phyloP scores from a whole-genome alignment of 1,140 invertebrate species.

The Drosophila elegans region DNA sequence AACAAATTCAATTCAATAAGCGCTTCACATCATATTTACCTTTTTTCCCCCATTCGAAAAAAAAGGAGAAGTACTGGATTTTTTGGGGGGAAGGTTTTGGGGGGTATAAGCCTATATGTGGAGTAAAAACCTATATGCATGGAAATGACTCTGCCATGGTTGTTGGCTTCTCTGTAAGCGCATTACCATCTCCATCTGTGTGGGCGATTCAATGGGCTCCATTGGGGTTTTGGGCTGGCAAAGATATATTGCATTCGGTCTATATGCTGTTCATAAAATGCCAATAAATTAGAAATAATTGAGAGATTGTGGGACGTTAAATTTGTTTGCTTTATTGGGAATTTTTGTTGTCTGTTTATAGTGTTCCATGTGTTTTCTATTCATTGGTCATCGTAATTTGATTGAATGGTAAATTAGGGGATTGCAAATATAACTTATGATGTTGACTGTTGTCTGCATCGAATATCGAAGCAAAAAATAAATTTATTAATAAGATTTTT shows the following conservation, averaged over 20 bases:
- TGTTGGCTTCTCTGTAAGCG: slow-evolving; percentile 61
- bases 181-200: slow-evolving; percentile 50
- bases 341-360: slow-evolving; percentile 1
- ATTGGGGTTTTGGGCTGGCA: slow-evolving; percentile 1
- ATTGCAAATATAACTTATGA: neutral
- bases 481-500: too few relatives aligned
- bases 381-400: slow-evolving; percentile 5
- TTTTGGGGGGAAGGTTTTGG: slow-evolving; percentile 1
- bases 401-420: slow-evolving; percentile 5
- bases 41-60: slow-evolving; percentile 25
- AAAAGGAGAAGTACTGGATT: slow-evolving; percentile 1
- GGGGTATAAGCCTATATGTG: slow-evolving; percentile 14
- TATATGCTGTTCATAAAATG: slow-evolving; percentile 39
- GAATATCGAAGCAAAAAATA: too few relatives aligned
- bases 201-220: slow-evolving; percentile 5
- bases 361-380: slow-evolving; percentile 7
- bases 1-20: slow-evolving; percentile 79
- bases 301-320: slow-evolving; percentile 30
- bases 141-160: slow-evolving; percentile 37
- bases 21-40: slow-evolving; percentile 59
- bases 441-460: too few relatives aligned
- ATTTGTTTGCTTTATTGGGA: slow-evolving; percentile 25
- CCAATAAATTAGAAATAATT: slow-evolving; percentile 45
- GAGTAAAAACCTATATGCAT: slow-evolving; percentile 36
- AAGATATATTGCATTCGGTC: slow-evolving; percentile 22